phyloP scores from a whole-genome alignment of 2,888 invertebrate genomes.

The Leptopilina syphax region DNA sequence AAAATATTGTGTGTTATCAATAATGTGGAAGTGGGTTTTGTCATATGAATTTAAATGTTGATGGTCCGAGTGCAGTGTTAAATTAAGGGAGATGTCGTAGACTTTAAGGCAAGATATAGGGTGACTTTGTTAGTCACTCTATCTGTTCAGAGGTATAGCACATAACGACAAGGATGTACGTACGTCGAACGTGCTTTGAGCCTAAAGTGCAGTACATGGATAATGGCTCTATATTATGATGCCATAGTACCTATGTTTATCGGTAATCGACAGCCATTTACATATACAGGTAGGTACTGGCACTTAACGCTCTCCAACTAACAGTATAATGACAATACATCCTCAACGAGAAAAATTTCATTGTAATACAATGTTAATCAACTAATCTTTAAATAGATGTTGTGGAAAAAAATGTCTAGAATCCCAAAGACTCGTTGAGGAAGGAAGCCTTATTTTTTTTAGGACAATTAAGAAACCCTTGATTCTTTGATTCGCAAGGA shows the following conservation, averaged over 20 bases:
- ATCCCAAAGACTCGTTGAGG: neutral
- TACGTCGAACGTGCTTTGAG: slow-evolving; percentile 47
- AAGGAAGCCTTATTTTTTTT: neutral
- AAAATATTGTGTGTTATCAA: neutral
- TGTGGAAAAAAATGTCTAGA: too few species aligned
- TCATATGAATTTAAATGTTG: neutral
- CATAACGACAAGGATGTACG: slow-evolving; percentile 38
- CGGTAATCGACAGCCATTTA: slow-evolving; percentile 51
- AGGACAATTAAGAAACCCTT: slow-evolving; percentile 32
- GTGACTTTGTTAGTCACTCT: slow-evolving; percentile 15
- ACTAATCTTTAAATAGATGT: too few species aligned
- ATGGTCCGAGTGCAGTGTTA: neutral
- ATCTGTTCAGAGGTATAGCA: neutral
- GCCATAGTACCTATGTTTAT: slow-evolving; percentile 54
- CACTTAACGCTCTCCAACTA: slow-evolving; percentile 37
- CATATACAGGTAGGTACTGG: slow-evolving; percentile 47
- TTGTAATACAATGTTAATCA: neutral
- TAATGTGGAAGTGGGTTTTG: neutral
- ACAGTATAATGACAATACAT: too few species aligned
- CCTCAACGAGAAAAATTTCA: too few species aligned
- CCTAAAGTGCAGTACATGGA: slow-evolving; percentile 46
- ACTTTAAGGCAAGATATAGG: slow-evolving; percentile 3
- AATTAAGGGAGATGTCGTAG: slow-evolving; percentile 10
- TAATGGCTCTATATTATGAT: slow-evolving; percentile 62
- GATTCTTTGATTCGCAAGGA: slow-evolving; percentile 40